phyloP scores from a whole-genome alignment of 2,888 invertebrate genomes.

The Drosophila differens region DNA sequence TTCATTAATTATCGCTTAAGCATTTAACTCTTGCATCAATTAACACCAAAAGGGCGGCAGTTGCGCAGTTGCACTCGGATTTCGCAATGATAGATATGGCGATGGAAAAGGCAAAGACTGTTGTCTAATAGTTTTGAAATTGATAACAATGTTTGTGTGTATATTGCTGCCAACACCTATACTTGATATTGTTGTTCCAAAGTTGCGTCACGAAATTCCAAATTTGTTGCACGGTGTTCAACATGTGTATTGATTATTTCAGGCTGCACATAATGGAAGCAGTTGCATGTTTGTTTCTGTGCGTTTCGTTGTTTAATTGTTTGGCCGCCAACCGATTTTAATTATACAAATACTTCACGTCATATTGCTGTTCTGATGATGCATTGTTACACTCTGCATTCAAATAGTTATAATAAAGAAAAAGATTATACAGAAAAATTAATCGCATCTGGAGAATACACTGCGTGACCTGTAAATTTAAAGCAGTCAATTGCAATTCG shows the following conservation, averaged over 20 bases:
- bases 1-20: constrained; percentile 31
- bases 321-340: constrained; percentile 35
- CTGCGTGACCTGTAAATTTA: neutral
- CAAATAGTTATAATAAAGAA: neutral
- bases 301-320: constrained; percentile 28
- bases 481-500: no score
- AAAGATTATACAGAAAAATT: neutral
- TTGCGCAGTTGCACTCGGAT: constrained; percentile 7
- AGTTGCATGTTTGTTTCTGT: constrained; percentile 7
- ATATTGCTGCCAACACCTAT: neutral
- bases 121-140: neutral
- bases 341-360: constrained; percentile 44
- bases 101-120: neutral
- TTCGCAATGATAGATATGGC: neutral
- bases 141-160: neutral
- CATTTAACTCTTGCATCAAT: constrained; percentile 2
- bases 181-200: neutral
- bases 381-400: neutral
- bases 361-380: constrained; percentile 18
- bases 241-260: constrained; percentile 41
- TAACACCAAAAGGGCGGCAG: constrained; percentile 1
- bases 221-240: constrained; percentile 25
- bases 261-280: constrained; percentile 6
- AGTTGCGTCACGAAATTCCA: neutral
- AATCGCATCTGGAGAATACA: no score